A percentile compares a stretch with the other conserved stretches of the same genome.
phyloP scores from a whole-genome alignment of 2,113 vertebrate species.

The Bambusicola thoracicus region DNA sequence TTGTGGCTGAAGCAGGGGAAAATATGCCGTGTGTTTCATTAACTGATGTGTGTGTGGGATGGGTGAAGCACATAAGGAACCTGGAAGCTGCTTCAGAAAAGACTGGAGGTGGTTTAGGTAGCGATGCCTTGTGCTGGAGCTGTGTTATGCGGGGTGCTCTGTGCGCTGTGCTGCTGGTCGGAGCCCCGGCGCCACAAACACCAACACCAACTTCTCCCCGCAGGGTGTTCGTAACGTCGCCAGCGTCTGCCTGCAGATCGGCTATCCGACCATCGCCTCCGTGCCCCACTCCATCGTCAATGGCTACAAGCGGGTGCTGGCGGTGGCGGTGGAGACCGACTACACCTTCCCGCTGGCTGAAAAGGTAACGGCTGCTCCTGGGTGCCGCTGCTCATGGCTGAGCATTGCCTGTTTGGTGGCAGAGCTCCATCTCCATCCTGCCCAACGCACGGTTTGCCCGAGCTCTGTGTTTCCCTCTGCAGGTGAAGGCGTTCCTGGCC shows the following conservation, averaged over 20 bases:
- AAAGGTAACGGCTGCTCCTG: slow-evolving; percentile 82
- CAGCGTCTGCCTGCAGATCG: slow-evolving; percentile 95
- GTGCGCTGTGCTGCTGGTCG: rapidly evolving
- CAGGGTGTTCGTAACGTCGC: slow-evolving; percentile 97
- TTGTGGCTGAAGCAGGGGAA: not conserved
- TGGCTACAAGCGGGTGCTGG: slow-evolving; percentile 94
- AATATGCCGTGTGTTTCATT: not conserved
- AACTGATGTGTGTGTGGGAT: not conserved
- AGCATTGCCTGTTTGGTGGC: too few species aligned
- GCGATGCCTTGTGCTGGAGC: not conserved
- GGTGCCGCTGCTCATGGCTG: too few species aligned
- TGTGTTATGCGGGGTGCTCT: rapidly evolving
- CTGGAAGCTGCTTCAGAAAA: not conserved
- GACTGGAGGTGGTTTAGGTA: rapidly evolving
- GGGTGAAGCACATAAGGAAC: not conserved
- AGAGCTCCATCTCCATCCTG: too few species aligned
- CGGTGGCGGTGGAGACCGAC: slow-evolving; percentile 93
- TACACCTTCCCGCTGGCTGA: slow-evolving; percentile 97
- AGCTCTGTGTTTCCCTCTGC: not conserved
- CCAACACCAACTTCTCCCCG: rapidly evolving
- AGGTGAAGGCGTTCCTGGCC: slow-evolving; percentile 95
- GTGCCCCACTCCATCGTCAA: slow-evolving; percentile 95
- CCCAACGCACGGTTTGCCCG: not conserved
- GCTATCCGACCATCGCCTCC: slow-evolving; percentile 96
- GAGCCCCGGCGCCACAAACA: not conserved